Base-by-base conservation (phyloP, 2,113 vertebrate genomes). In the Cyanocitta stelleri region DNA sequence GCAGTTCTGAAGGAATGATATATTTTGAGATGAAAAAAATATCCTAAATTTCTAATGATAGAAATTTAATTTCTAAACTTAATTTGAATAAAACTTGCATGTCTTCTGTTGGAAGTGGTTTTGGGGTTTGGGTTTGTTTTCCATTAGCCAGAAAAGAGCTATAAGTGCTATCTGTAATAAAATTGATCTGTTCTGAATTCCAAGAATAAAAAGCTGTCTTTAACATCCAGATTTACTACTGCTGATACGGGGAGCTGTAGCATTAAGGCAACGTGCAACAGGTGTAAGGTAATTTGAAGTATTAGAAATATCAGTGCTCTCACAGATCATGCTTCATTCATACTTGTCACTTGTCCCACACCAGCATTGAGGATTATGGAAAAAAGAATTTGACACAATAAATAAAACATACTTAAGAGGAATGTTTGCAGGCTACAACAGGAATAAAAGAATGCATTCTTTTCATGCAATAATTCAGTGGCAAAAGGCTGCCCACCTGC, bases 391-490 rank as follows among this genome's bases (percentile, higher is more conserved):
- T 66, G 29, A 76, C 10, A 2, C n/a, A 74, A 87, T 78, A 92
- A 94, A 81, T 66, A 77, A 92, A 87, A 61, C 7, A 49, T 26
- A 52, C 14, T 32, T 69, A 54, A 78, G 66, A 64, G 27, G 32
- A 44, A 17, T 4, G 18, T 21, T 74, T 66, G 49, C 62, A 78
- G 30, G 30, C 67, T 81, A 66, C 68, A 29, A 35, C 13, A 72
- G 74, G 51, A 90, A 63, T 48, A 48, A 81, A 91, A 77, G 22
- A 41, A 46, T 5, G 5, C 48, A 52, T 59, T 51, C 6, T 83
- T 92, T 82, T 84, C 23, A 33, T 61, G 37, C 71, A 89, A 22
- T 69, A 77, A 96, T 69, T 91, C 88, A 85, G 54, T 6, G 18
- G 58, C 66, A 89, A 48, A 48, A 87, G 18, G 77, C 81, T 92